Evolutionary conservation across 2,797 vertebrate species (phyloP), one percentile per base, ranked within the genome.

Genomic region (Karalla daura): DNA sequence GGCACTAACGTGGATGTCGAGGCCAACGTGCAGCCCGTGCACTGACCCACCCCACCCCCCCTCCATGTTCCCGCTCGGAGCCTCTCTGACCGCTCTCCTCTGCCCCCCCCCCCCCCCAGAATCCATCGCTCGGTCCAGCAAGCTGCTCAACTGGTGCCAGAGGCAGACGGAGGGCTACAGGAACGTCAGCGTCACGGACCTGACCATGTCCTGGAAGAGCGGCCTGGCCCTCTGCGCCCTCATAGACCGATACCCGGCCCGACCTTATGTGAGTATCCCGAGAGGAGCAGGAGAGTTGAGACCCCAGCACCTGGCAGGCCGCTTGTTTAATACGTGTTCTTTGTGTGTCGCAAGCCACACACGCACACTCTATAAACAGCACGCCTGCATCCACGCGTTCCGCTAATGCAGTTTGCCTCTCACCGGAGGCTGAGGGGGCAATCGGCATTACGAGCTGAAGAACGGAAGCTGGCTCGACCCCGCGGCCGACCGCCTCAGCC

Each of bases 151-250:
- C 59, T 99, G 98, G 98, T 99, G 98, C 92, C 98, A 99, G 87
- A 95, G 96, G 77, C 98, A 99, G 88, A 98, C 98, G 0, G 96
- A 98, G 56, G 97, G 97, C 33, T 99, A 98, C 37, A 86, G 93
- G 62, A 96, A 95, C 47, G 97, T 99, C 2, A 92, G 88, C 0
- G 97, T 99, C 27, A 93, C 93, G 0, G 98, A 99, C 78, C 96
- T 99, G 44, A 99, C 97, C 0, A 96, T 93, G 94, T 99, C 97
- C 1, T 99, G 98, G 98, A 99, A 98, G 88, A 99, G 97, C 4
- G 98, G 98, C 40, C 86, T 99, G 89, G 98, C 98, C 15, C 91
- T 99, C 23, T 98, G 96, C 44, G 96, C 97, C 21, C 95, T 99
- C 80, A 98, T 99, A 70, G 96, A 99, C 89, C 91, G 96, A 85